phyloP scores from a whole-genome alignment of 2,888 invertebrate species.

The Lepidonotus clava region DNA sequence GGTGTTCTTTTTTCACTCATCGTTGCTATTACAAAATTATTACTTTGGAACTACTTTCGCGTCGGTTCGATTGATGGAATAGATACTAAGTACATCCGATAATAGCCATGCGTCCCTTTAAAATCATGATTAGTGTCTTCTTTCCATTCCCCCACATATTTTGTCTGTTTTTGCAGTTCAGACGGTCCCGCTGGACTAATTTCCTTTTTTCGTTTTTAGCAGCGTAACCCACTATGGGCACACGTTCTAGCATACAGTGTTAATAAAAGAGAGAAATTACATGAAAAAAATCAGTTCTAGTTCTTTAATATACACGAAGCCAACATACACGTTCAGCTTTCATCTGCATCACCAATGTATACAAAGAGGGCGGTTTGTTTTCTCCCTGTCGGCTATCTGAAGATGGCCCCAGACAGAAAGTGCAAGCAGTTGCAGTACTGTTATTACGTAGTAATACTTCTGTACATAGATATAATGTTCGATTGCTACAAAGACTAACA shows the following conservation, averaged over 20 bases:
- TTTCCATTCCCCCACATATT: constrained; percentile 47
- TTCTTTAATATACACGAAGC: constrained; percentile 57
- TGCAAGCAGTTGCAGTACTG: constrained; percentile 44
- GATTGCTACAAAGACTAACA: constrained; percentile 41
- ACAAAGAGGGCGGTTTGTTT: constrained; percentile 46
- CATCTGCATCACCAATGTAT: constrained; percentile 38
- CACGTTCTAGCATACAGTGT: constrained; percentile 52
- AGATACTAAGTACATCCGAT: constrained; percentile 56
- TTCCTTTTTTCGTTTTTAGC: constrained; percentile 22
- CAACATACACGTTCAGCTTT: constrained; percentile 52
- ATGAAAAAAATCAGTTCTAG: constrained; percentile 47
- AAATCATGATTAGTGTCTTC: constrained; percentile 32
- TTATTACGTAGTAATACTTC: constrained; percentile 47
- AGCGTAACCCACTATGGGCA: constrained; percentile 51
- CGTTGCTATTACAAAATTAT: constrained; percentile 42
- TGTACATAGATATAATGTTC: constrained; percentile 47
- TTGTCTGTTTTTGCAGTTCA: constrained; percentile 15
- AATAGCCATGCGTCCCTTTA: constrained; percentile 53
- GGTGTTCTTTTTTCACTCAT: constrained; percentile 25
- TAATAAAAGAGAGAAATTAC: constrained; percentile 48
- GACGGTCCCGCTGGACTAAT: constrained; percentile 38
- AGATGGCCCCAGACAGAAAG: background rate
- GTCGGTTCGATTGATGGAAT: constrained; percentile 51
- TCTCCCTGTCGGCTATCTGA: background rate
- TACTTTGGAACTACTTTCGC: constrained; percentile 41